Conservation (phyloP, 2,113 vertebrate species). For the Centropus unirufus region DNA sequence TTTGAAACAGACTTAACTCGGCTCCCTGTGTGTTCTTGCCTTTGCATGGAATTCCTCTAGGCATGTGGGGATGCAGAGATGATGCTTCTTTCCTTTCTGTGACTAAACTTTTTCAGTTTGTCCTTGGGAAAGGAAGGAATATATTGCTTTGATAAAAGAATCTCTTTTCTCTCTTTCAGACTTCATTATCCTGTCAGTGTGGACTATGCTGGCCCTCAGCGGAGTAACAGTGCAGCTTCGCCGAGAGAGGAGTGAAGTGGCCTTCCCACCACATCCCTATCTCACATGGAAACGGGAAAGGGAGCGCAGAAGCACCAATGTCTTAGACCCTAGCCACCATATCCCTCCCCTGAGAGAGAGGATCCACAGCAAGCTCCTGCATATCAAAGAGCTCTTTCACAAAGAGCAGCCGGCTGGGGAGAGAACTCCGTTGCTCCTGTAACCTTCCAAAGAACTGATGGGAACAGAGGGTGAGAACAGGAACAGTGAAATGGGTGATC, state of each 20-base stretch:
- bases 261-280: constrained; percentile 92
- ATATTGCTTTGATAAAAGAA: not conserved
- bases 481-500: not conserved
- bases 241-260: constrained; percentile 80
- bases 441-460: not conserved
- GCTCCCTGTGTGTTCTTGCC: not conserved
- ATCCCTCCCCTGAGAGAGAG: constrained; percentile 84
- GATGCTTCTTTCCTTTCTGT: not conserved
- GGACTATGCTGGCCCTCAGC: constrained; percentile 84
- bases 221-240: constrained; percentile 87
- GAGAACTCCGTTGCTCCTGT: constrained; percentile 90
- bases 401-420: constrained; percentile 82
- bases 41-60: not conserved
- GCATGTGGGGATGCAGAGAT: not conserved
- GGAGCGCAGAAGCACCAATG: constrained; percentile 91
- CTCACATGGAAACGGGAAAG: constrained; percentile 88
- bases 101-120: not conserved
- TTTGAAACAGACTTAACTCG: not conserved
- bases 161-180: constrained; percentile 71
- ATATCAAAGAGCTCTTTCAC: constrained; percentile 74
- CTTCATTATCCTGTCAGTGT: constrained; percentile 85
- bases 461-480: not conserved
- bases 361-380: constrained; percentile 72
- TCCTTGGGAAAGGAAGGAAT: not conserved
- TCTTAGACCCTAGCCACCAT: constrained; percentile 94